These are phyloP conservation scores for Gymnothorax reevesii DNA, from an alignment of 2,797 vertebrate genomes.

Conservation along the genomic window DNA sequence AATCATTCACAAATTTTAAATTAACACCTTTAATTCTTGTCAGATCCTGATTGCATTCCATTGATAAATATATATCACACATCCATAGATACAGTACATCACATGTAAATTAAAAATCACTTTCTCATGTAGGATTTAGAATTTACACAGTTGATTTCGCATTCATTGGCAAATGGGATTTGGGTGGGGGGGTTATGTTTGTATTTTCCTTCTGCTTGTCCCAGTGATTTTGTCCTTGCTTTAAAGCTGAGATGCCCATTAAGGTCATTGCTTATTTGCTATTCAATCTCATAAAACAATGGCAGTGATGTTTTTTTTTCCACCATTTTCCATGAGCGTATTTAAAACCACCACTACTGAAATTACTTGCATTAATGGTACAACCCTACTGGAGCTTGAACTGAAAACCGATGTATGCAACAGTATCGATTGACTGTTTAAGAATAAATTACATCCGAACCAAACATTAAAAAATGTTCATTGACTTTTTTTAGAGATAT, in stretches of 20 bases:
- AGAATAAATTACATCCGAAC: not conserved
- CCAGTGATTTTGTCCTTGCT: conserved; percentile 5
- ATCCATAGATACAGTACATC: conserved; percentile 10
- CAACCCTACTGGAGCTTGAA: conserved; percentile 56
- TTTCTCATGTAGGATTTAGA: conserved; percentile 10
- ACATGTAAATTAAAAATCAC: conserved; percentile 28
- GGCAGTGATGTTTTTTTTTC: conserved; percentile 17
- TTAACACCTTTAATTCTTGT: conserved; percentile 50
- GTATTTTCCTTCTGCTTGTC: conserved; percentile 36
- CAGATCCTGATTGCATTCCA: conserved; percentile 31
- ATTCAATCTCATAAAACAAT: conserved; percentile 27
- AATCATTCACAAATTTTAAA: conserved; percentile 53
- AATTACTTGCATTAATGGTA: conserved; percentile 36
- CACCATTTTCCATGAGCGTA: conserved; percentile 29
- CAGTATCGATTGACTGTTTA: conserved; percentile 62
- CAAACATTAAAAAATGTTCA: not conserved
- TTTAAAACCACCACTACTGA: conserved; percentile 49
- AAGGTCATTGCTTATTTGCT: conserved; percentile 20
- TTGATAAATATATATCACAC: conserved; percentile 13
- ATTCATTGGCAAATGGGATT: conserved; percentile 3
- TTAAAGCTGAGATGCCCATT: conserved; percentile 36
- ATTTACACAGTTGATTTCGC: not conserved
- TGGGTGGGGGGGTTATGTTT: not conserved
- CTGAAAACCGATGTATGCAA: conserved; percentile 52
- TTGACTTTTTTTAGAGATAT: not conserved